These are phyloP conservation scores for Callocephalon fimbriatum DNA, from an alignment of 2,113 vertebrate genomes.

Conservation along the genomic window DNA sequence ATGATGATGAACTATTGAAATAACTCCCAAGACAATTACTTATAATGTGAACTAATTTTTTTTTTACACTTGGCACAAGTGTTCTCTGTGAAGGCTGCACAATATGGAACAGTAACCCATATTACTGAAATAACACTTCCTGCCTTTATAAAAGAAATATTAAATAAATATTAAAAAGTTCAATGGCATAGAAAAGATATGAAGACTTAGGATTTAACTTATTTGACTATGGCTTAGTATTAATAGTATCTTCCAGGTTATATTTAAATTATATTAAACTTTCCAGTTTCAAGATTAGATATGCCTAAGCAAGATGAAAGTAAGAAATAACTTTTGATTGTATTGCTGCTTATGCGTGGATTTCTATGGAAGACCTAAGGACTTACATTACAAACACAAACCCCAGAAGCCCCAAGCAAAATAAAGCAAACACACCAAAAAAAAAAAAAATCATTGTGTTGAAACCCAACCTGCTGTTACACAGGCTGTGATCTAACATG, in stretches of 20 bases:
- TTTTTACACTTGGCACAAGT: not conserved
- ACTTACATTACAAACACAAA: not conserved
- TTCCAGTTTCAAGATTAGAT: not conserved
- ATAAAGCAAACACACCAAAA: not conserved
- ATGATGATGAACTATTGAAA: not conserved
- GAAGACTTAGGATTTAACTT: not conserved
- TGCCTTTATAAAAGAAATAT: not conserved
- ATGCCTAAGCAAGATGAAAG: not conserved
- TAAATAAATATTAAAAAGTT: not conserved
- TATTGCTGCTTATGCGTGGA: not conserved
- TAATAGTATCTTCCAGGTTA: not conserved
- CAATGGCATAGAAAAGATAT: not conserved
- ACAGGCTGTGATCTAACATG: not conserved
- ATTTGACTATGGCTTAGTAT: not conserved
- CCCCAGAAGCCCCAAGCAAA: not conserved
- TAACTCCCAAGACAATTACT: not conserved
- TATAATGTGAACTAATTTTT: not conserved
- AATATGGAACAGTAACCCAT: not conserved
- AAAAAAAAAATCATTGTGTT: not conserved
- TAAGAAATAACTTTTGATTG: not conserved
- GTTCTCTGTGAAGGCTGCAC: not conserved
- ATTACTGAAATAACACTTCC: not conserved
- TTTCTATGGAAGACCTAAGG: not conserved
- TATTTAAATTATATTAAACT: not conserved
- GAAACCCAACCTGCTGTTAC: not conserved